Evolutionary conservation across 2,113 vertebrate species (phyloP).

Genomic region (Rhea americana): DNA sequence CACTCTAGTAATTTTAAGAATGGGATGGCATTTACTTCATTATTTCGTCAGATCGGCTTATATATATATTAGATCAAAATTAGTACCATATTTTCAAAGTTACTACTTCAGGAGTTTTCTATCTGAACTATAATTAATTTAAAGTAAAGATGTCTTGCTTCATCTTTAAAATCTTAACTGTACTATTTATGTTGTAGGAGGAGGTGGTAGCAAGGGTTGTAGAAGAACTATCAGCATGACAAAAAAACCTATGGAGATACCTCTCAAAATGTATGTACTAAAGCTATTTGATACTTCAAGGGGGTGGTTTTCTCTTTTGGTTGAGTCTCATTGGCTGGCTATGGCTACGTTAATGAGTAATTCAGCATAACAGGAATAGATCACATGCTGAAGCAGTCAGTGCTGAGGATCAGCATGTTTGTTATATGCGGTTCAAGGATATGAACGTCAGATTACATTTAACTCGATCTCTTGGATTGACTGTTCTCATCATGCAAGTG

Average conservation of each 20-base stretch:
- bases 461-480: background rate
- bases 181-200: background rate
- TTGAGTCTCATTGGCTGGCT: background rate
- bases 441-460: constrained; percentile 36
- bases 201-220: background rate
- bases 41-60: background rate
- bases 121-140: background rate
- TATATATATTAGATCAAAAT: background rate
- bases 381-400: background rate
- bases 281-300: background rate
- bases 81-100: background rate
- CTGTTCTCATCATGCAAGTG: background rate
- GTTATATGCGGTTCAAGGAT: background rate
- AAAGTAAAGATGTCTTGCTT: background rate
- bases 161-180: background rate
- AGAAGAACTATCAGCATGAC: background rate
- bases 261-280: background rate
- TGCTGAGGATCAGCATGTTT: background rate
- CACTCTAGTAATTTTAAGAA: background rate
- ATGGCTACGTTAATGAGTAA: background rate
- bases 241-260: background rate
- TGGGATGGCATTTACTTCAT: background rate
- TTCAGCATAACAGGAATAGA: background rate
- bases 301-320: background rate
- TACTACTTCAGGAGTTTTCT: background rate